Evolutionary conservation across 1,140 invertebrate species (phyloP).

Genomic region (Nymphalis io): DNA sequence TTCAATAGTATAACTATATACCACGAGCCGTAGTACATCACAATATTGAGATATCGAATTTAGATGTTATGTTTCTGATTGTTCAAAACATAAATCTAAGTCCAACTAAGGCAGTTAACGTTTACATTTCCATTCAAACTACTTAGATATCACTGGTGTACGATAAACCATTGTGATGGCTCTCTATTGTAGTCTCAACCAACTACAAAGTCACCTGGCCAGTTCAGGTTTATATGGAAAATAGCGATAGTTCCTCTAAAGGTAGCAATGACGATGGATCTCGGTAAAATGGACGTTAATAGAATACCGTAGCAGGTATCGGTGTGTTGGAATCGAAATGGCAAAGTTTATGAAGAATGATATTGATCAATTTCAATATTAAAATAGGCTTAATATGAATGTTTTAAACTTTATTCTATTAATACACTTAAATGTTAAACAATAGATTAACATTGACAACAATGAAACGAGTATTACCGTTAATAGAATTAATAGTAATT

Average conservation of each 20-base stretch:
- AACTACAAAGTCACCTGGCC: not conserved
- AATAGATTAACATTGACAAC: too few relatives aligned
- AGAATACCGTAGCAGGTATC: not conserved
- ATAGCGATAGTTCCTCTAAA: not conserved
- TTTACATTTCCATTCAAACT: constrained; percentile 9
- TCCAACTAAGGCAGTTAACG: too few relatives aligned
- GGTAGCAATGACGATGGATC: not conserved
- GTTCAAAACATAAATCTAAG: too few relatives aligned
- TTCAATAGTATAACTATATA: too few relatives aligned
- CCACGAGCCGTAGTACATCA: too few relatives aligned
- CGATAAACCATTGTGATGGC: constrained; percentile 2
- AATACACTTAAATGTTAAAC: too few relatives aligned
- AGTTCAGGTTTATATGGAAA: constrained; percentile 1
- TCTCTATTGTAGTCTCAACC: not conserved
- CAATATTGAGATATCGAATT: too few relatives aligned
- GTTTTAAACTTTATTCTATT: too few relatives aligned
- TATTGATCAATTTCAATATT: not conserved
- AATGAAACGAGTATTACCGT: too few relatives aligned
- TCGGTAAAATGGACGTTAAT: not conserved
- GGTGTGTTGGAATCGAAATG: not conserved
- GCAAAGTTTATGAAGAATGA: not conserved
- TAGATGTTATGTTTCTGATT: too few relatives aligned
- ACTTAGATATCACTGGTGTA: not conserved
- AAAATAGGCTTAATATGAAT: not conserved
- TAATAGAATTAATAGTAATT: too few relatives aligned